Conservation (phyloP, 2,113 vertebrate genomes). For the Tylochromis polylepis region DNA sequence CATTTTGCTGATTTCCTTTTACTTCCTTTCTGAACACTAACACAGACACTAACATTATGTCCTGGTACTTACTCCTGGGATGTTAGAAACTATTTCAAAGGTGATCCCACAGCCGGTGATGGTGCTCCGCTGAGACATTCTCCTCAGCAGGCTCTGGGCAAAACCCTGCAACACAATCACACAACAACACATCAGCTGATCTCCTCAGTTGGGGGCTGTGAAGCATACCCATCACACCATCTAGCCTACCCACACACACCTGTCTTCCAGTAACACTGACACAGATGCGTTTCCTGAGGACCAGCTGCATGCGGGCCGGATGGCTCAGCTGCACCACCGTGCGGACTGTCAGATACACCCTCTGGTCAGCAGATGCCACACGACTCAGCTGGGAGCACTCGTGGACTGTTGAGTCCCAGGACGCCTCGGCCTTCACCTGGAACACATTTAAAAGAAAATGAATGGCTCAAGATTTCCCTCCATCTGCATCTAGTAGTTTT, state of each 20-base stretch:
- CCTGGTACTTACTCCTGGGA: slow-evolving; percentile 82
- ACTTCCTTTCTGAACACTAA: not conserved
- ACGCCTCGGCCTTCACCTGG: slow-evolving; percentile 89
- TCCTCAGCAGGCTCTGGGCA: slow-evolving; percentile 87
- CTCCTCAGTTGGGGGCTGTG: not conserved
- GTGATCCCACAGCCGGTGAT: slow-evolving; percentile 89
- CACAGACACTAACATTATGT: not conserved
- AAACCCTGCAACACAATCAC: slow-evolving; percentile 77
- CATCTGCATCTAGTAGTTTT: not conserved
- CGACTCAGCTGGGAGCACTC: slow-evolving; percentile 85
- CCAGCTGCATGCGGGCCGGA: slow-evolving; percentile 87
- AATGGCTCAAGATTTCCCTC: not conserved
- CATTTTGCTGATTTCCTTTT: not conserved
- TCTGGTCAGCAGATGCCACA: slow-evolving; percentile 71
- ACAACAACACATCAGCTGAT: not conserved
- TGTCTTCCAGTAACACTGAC: slow-evolving; percentile 75
- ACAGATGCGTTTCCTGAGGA: slow-evolving; percentile 90
- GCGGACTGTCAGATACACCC: slow-evolving; percentile 85
- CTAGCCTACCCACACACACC: slow-evolving; percentile 1
- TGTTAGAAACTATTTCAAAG: slow-evolving; percentile 95
- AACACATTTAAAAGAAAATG: not conserved
- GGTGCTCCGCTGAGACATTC: slow-evolving; percentile 88
- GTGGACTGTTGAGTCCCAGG: slow-evolving; percentile 93
- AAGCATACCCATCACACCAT: not conserved
- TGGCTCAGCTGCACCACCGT: slow-evolving; percentile 86